Evolutionary conservation across 1,140 invertebrate genomes (phyloP).

Genomic region (Trachelipus rathkii): DNA sequence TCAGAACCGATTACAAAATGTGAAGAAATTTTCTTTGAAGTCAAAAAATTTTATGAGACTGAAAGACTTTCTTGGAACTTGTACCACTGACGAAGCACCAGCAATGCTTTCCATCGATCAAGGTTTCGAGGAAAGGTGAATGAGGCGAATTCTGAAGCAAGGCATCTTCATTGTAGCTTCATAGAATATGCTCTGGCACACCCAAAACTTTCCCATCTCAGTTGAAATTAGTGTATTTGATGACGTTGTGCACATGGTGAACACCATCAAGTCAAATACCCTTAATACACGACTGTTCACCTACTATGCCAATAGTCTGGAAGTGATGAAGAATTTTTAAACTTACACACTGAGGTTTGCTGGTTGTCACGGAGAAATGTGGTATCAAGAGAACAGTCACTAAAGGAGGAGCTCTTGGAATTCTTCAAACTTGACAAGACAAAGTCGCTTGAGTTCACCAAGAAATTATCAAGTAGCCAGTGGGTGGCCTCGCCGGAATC

Average conservation of each 20-base stretch:
- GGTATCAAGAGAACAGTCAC: background rate
- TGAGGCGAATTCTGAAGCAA: conserved; percentile 3
- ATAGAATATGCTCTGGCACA: background rate
- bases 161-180: background rate
- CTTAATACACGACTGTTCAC: background rate
- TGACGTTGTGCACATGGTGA: conserved; percentile 1
- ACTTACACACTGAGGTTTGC: background rate
- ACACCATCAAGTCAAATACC: background rate
- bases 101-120: background rate
- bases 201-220: background rate
- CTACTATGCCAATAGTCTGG: background rate
- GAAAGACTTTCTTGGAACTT: background rate
- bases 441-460: background rate
- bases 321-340: background rate
- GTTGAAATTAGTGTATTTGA: background rate
- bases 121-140: background rate
- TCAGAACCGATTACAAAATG: background rate
- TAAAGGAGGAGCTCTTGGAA: background rate
- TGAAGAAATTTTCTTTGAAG: background rate
- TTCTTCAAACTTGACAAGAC: background rate
- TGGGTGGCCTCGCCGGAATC: background rate
- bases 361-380: background rate
- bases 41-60: background rate
- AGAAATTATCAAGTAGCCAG: background rate
- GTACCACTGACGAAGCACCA: conserved; percentile 6